These are phyloP conservation scores for Dryoscopus gambensis DNA, from an alignment of 2,113 vertebrate species.

Conservation along the genomic window DNA sequence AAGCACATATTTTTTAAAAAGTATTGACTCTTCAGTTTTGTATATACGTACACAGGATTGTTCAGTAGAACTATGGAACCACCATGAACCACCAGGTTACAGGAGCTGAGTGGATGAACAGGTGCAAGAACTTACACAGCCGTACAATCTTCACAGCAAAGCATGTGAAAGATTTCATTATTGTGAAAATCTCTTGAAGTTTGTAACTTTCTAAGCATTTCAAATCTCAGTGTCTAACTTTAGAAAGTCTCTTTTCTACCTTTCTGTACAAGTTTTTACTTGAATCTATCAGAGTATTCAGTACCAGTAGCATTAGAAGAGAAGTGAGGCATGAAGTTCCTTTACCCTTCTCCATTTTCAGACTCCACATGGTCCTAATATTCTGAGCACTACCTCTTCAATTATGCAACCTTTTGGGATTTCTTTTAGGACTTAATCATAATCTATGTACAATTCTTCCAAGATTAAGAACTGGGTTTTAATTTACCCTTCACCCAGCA, in stretches of 20 bases:
- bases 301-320: background rate
- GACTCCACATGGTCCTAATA: background rate
- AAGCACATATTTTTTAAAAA: background rate
- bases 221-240: background rate
- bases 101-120: background rate
- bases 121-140: background rate
- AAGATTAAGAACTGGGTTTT: background rate
- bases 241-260: background rate
- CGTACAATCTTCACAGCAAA: background rate
- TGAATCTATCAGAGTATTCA: background rate
- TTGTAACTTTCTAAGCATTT: background rate
- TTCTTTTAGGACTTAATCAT: background rate
- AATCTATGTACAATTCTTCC: background rate
- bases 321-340: background rate
- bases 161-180: background rate
- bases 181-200: background rate
- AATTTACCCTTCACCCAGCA: background rate
- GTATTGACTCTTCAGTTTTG: background rate
- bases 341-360: background rate
- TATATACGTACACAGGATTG: background rate
- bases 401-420: background rate
- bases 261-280: background rate
- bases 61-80: background rate
- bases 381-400: background rate
- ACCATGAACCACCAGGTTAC: background rate